A percentile compares a stretch with the other conserved stretches of the same genome.
phyloP scores from a whole-genome alignment of 1,140 invertebrate genomes.

The Pteromalus puparum region DNA sequence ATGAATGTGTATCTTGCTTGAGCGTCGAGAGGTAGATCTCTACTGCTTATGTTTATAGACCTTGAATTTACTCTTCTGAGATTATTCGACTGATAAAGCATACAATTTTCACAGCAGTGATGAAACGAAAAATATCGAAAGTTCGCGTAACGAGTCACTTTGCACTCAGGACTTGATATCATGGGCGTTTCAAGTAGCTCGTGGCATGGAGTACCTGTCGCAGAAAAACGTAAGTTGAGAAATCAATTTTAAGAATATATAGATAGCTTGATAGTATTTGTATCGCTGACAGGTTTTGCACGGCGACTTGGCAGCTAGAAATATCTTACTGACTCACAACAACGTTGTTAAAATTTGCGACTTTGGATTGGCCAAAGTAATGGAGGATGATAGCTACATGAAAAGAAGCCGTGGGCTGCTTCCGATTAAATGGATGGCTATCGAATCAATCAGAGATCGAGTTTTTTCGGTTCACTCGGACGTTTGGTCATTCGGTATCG shows the following conservation, averaged over 20 bases:
- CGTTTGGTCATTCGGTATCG: conserved; percentile 94
- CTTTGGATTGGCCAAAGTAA: conserved; percentile 94
- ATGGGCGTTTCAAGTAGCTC: conserved; percentile 94
- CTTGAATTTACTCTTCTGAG: neutral
- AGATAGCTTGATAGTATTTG: too few relatives aligned
- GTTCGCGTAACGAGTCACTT: conserved; percentile 69
- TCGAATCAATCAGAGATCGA: conserved; percentile 86
- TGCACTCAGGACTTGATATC: conserved; percentile 90
- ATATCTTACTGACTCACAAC: conserved; percentile 93
- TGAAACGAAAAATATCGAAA: neutral
- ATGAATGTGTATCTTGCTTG: neutral
- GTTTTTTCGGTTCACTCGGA: conserved; percentile 92
- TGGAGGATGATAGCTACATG: conserved; percentile 93
- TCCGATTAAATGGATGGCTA: conserved; percentile 89
- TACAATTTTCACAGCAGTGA: neutral
- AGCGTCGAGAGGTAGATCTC: neutral
- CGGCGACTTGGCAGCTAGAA: conserved; percentile 95
- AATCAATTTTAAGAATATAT: neutral
- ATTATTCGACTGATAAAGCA: neutral
- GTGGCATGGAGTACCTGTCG: conserved; percentile 96
- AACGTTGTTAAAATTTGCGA: conserved; percentile 96
- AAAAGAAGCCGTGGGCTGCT: conserved; percentile 88
- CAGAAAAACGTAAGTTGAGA: conserved; percentile 82
- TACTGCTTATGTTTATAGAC: conserved; percentile 51
- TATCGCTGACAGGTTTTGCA: conserved; percentile 84